phyloP scores from a whole-genome alignment of 2,888 invertebrate genomes.

The Fragum fragum region DNA sequence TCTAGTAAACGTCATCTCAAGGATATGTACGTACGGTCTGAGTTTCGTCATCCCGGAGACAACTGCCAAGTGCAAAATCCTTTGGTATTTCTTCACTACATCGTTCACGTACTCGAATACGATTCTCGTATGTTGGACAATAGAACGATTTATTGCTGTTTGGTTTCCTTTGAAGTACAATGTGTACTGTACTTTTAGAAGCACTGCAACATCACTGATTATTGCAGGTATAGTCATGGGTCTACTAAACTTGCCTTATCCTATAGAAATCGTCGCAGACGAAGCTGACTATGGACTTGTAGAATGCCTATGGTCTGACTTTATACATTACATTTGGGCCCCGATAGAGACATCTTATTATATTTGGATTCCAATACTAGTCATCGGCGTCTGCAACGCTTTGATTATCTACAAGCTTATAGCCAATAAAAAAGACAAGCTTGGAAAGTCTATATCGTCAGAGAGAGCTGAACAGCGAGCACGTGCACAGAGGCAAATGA shows the following conservation, averaged over 20 bases:
- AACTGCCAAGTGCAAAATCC: constrained; percentile 1
- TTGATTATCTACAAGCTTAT: constrained; percentile 17
- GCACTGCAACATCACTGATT: neutral
- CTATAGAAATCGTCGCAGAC: neutral
- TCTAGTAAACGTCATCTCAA: neutral
- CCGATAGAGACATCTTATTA: constrained; percentile 31
- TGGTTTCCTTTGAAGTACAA: constrained; percentile 31
- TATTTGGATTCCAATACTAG: constrained; percentile 33
- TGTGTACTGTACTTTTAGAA: constrained; percentile 15
- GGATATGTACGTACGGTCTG: neutral
- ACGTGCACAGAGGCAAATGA: constrained; percentile 28
- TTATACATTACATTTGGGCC: constrained; percentile 11
- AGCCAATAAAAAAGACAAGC: constrained; percentile 8
- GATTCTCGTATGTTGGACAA: constrained; percentile 31
- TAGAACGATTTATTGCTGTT: constrained; percentile 41
- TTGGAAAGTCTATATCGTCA: constrained; percentile 21
- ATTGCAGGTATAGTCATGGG: neutral
- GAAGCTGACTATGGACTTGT: neutral
- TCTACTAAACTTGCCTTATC: neutral
- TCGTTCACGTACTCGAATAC: constrained; percentile 28
- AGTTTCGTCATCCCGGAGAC: neutral
- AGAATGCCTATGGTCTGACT: neutral
- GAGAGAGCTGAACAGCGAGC: constrained; percentile 26
- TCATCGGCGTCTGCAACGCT: constrained; percentile 18
- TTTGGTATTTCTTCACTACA: neutral